These are phyloP conservation scores for Tetrao urogallus DNA, from an alignment of 2,113 vertebrate species.

Conservation along the genomic window DNA sequence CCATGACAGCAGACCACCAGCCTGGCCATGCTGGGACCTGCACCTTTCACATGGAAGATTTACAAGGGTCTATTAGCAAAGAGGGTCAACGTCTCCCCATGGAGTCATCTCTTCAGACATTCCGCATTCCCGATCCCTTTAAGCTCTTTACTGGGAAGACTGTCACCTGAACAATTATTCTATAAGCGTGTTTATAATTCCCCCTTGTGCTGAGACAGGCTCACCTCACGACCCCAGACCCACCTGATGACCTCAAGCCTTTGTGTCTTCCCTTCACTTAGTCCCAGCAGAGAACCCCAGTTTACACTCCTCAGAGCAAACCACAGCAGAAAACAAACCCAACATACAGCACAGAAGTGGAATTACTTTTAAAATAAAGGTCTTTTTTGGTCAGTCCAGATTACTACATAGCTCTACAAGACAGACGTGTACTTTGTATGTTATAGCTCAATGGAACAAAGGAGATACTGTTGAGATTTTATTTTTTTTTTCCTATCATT, in stretches of 20 bases:
- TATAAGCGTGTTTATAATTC: background rate
- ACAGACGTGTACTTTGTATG: conserved; percentile 5
- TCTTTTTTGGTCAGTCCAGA: background rate
- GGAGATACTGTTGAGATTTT: conserved; percentile 22
- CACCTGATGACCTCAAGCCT: background rate
- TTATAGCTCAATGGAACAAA: conserved; percentile 50
- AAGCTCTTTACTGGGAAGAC: background rate
- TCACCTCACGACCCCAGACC: background rate
- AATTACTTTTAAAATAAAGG: background rate
- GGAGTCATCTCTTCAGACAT: background rate
- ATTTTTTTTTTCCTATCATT: conserved; percentile 49
- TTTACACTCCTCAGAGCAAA: background rate
- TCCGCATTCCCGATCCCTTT: background rate
- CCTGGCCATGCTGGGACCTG: background rate
- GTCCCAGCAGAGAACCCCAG: conserved; percentile 12
- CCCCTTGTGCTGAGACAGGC: background rate
- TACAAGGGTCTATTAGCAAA: background rate
- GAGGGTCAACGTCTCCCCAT: background rate
- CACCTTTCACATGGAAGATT: background rate
- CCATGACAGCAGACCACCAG: background rate
- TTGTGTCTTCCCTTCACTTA: background rate
- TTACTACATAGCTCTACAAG: conserved; percentile 24
- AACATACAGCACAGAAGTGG: background rate
- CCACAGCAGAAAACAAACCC: conserved; percentile 30
- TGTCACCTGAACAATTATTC: background rate